Evolutionary conservation across 2,113 vertebrate genomes (phyloP), one percentile per base, ranked within the genome.

Genomic region (Capreolus pygargus): DNA sequence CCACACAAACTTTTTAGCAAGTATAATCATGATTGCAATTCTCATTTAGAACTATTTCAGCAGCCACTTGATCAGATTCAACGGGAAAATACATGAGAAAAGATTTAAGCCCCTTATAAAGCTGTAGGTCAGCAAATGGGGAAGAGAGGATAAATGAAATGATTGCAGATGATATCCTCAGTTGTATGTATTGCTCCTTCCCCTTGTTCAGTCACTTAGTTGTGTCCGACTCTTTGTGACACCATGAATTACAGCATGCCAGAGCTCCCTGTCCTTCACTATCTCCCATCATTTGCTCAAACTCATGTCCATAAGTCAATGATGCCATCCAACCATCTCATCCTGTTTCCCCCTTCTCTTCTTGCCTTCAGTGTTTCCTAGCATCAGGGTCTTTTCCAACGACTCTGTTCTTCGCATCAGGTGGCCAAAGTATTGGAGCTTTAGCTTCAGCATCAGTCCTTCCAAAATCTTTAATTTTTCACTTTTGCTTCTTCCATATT

Each of bases 401-500:
- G 19, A 23, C 5, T 70, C 67, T 0, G 0, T 19, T 70, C 19
- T 70, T 23, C 0, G 1, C 67, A 70, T 39, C n/a, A 70, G n/a
- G 67, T 70, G 67, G 67, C 19, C 67, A 70, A 70, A 70, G 67
- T 36, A 23, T 19, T 70, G 67, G 67, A 70, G 10, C 19, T 39
- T 39, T 6, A 36, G 67, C n/a, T 70, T 39, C n/a, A 70, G 67
- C n/a, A 36, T 70, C 19, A 36, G n/a, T 70, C 67, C 67, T 23
- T 70, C n/a, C n/a, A 70, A 33, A 25, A 74, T 64, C 23, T 67
- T 67, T 86, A 76, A 52, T 76, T 83, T 33, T 76, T 64, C 28
- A 86, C 54, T 85, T 96, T 70, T 60, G 36, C 3, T 61, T 93
- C 61, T 92, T 79, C 43, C 57, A 57, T 60, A 45, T 83, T 95